phyloP scores from a whole-genome alignment of 2,113 vertebrate genomes.

The Aplodontia rufa region DNA sequence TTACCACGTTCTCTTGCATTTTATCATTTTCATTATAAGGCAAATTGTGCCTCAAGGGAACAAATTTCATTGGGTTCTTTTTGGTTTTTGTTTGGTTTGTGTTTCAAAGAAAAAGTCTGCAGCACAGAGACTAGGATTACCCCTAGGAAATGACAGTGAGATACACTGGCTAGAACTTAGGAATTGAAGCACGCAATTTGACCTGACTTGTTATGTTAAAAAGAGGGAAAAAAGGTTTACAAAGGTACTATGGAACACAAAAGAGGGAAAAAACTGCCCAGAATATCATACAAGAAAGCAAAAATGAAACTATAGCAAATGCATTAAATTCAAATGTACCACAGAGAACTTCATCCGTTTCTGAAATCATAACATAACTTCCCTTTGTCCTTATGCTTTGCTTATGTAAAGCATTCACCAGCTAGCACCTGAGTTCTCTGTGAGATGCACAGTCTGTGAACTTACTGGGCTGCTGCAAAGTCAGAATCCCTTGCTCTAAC shows the following conservation, averaged over 20 bases:
- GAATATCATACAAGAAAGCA: neutral
- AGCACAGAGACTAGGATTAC: neutral
- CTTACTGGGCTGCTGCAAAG: neutral
- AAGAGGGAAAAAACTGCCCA: neutral
- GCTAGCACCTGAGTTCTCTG: neutral
- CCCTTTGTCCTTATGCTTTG: neutral
- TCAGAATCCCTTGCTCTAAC: neutral
- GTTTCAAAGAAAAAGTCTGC: neutral
- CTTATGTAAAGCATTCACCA: neutral
- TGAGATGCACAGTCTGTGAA: neutral
- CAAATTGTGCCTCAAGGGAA: neutral
- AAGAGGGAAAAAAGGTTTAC: neutral
- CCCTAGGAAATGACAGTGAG: neutral
- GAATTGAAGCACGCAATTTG: neutral
- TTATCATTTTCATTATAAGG: neutral
- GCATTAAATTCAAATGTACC: neutral
- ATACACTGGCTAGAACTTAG: neutral
- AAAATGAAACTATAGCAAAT: conserved; percentile 8
- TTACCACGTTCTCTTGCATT: neutral
- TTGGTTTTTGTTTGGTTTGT: neutral
- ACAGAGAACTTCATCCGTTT: neutral
- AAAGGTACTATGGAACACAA: neutral
- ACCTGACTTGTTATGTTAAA: neutral
- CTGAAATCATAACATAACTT: neutral
- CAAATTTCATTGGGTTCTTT: neutral